Evolutionary conservation across 1,140 invertebrate species (phyloP).

Genomic region (Eumeta japonica): DNA sequence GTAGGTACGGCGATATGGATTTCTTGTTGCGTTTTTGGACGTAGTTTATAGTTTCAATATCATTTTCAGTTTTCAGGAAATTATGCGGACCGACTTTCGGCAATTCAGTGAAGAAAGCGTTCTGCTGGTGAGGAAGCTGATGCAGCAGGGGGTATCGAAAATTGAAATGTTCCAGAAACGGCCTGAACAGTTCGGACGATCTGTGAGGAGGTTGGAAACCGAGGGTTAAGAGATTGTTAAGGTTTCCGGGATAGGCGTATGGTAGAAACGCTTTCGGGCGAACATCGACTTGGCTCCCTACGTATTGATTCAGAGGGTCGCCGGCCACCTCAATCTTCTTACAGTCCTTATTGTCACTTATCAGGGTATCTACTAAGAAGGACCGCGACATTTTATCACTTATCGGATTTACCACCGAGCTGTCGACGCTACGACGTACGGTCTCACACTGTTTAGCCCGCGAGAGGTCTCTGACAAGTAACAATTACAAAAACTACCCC

Average conservation of each 20-base stretch:
- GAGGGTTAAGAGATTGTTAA: conserved; percentile 63
- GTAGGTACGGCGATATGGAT: conserved; percentile 42
- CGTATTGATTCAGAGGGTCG: conserved; percentile 35
- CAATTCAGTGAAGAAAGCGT: conserved; percentile 16
- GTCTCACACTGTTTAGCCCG: not conserved
- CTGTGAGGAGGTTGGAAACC: conserved; percentile 62
- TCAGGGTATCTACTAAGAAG: conserved; percentile 73
- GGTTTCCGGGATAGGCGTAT: conserved; percentile 62
- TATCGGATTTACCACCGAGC: no score
- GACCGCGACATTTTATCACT: conserved; percentile 73
- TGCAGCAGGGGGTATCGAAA: conserved; percentile 40
- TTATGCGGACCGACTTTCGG: conserved; percentile 24
- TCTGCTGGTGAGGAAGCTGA: conserved; percentile 27
- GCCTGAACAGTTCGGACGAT: conserved; percentile 47
- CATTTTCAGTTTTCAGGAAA: conserved; percentile 30
- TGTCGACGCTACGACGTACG: conserved; percentile 1
- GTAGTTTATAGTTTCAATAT: conserved; percentile 34
- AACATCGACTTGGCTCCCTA: conserved; percentile 34
- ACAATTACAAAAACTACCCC: conserved; percentile 57
- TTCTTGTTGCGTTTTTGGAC: conserved; percentile 35
- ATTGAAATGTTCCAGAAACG: conserved; percentile 45
- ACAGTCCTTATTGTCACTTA: conserved; percentile 62
- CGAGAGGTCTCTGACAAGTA: conserved; percentile 19
- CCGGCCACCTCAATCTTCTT: conserved; percentile 37
- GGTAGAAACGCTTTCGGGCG: conserved; percentile 55